phyloP scores from a whole-genome alignment of 2,113 vertebrate genomes.

The Trachemys scripta region DNA sequence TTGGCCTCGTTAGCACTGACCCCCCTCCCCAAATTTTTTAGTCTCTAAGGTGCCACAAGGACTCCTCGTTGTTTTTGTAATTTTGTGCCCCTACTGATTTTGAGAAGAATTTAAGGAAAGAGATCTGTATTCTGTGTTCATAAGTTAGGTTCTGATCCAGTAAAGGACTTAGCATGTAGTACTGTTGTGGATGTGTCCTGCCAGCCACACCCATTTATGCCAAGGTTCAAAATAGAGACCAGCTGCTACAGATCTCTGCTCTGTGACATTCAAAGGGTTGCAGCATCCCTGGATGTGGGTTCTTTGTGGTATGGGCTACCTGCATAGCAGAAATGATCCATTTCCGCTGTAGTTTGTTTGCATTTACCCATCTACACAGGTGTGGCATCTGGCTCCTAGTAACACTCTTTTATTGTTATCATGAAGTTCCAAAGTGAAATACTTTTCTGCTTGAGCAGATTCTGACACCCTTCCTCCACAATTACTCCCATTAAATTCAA shows the following conservation, averaged over 20 bases:
- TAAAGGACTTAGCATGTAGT: constrained; percentile 31
- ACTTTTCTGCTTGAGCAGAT: neutral
- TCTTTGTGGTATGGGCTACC: neutral
- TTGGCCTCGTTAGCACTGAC: too few species aligned
- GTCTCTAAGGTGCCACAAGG: too few species aligned
- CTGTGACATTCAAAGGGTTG: neutral
- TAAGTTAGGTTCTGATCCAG: constrained; percentile 30
- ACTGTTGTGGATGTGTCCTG: neutral
- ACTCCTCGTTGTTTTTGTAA: neutral
- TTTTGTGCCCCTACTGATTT: constrained; percentile 30
- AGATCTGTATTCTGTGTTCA: neutral
- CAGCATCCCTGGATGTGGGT: neutral
- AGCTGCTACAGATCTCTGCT: neutral
- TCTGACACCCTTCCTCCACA: fast-evolving
- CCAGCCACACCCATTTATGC: neutral
- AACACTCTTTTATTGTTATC: fast-evolving
- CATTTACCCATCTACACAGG: neutral
- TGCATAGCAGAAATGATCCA: neutral
- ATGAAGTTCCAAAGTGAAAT: neutral
- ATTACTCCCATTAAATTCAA: neutral
- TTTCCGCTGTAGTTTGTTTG: neutral
- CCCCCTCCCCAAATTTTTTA: too few species aligned
- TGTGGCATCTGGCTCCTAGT: neutral
- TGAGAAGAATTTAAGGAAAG: neutral
- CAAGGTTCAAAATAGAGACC: neutral